Evolutionary conservation across 2,113 vertebrate genomes (phyloP), one percentile per base, ranked within the genome.

Genomic region (Craseonycteris thonglongyai): DNA sequence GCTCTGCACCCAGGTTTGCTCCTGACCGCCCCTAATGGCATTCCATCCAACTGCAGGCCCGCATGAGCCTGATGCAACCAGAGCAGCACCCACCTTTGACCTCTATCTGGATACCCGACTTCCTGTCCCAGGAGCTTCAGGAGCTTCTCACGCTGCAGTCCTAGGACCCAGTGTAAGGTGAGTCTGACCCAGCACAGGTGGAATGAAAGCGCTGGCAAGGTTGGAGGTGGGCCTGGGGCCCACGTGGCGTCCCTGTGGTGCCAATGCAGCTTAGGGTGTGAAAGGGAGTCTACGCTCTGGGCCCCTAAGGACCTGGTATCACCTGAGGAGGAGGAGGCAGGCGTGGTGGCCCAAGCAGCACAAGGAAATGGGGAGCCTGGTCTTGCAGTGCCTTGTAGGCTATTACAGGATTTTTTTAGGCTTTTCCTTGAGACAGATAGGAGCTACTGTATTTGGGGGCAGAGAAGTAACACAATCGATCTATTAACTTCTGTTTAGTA

Each of bases 231-330:
- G 5, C 51, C 45, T 38, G n/a, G 35, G 5, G 3, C n/a, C 10
- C 10, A 15, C 0, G 0, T 0, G 2, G 3, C 2, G 1, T 26
- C 13, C 13, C 22, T n/a, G 21, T 0, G 0, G 13, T 30, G 28
- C 3, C 5, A 21, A 15, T 26, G 0, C 13, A 59, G 18, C 45
- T 21, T 33, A 58, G 14, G n/a, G 35, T 58, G 1, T 6, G 76
- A 28, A 47, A 28, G 28, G 2, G 16, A 21, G 38, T 49, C 0
- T 3, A 19, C 7, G 7, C 4, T 42, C 15, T 2, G 4, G 2
- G 56, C 10, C 49, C 10, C 63, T 78, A 1, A 3, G 40, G 11
- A 59, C 3, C 1, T 0, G 2, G 13, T 2, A 0, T 65, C 4
- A 0, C 81, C 28, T 28, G 22, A 7, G 19, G 28, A 38, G 40